phyloP scores from a whole-genome alignment of 2,888 invertebrate genomes.

The Dicyrtoma fusca region DNA sequence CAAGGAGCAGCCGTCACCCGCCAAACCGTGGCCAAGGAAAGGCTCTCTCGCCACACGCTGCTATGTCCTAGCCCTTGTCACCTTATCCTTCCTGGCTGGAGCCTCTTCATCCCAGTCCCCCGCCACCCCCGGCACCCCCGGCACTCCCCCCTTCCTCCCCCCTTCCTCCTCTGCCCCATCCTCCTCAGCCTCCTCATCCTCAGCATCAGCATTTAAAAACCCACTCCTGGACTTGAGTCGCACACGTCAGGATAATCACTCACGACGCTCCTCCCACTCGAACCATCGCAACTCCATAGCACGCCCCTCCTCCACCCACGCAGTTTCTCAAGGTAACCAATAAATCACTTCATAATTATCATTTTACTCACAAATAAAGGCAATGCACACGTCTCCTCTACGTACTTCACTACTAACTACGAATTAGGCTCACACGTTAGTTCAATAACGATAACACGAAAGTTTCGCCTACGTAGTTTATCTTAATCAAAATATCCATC shows the following conservation, averaged over 20 bases:
- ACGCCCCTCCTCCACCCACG: not conserved
- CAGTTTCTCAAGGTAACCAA: not conserved
- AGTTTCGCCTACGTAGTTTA: no score
- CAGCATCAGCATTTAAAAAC: not conserved
- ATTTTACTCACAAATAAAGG: not conserved
- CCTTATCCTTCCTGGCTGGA: no score
- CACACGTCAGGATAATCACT: conserved; percentile 6
- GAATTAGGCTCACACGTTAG: no score
- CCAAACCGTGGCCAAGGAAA: no score
- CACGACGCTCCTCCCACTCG: not conserved
- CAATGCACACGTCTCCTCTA: not conserved
- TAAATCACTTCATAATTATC: not conserved
- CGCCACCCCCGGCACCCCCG: not conserved
- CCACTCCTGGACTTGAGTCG: not conserved
- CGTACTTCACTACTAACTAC: no score
- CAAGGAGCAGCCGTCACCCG: no score
- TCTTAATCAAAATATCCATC: no score
- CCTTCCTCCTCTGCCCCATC: no score
- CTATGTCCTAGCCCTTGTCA: no score
- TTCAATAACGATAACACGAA: no score
- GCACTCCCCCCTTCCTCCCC: not conserved
- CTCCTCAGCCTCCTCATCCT: not conserved
- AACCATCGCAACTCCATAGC: not conserved
- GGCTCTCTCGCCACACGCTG: no score
- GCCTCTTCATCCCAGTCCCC: not conserved